Evolutionary conservation across 92 coral and sea anemone species (phyloP).

Genomic region (Virgularia gustaviana): DNA sequence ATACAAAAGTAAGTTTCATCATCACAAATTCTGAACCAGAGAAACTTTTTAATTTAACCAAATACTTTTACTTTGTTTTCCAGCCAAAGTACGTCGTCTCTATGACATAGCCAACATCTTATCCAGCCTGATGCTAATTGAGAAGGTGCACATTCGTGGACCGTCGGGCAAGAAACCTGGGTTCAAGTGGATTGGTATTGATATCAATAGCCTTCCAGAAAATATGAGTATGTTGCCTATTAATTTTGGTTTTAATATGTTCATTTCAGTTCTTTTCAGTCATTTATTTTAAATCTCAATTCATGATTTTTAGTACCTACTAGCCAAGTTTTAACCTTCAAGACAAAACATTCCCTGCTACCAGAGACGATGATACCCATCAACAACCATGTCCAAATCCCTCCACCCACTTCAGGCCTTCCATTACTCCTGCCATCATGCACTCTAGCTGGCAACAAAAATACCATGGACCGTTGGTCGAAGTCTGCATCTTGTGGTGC

Average conservation of each 20-base stretch:
- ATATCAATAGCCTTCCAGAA: slow-evolving; percentile 71
- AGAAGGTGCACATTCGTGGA: slow-evolving; percentile 92
- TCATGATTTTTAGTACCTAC: background rate
- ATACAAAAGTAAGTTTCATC: slow-evolving; percentile 70
- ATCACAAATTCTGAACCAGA: too few species aligned
- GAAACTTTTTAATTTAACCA: too few species aligned
- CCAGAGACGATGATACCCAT: background rate
- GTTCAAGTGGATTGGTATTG: slow-evolving; percentile 93
- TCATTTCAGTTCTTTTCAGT: background rate
- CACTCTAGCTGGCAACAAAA: background rate
- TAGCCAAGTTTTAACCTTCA: slow-evolving; percentile 3
- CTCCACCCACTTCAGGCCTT: too few species aligned
- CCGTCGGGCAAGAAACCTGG: slow-evolving; percentile 94
- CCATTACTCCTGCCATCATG: background rate
- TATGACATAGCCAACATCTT: slow-evolving; percentile 97
- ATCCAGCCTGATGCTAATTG: slow-evolving; percentile 87
- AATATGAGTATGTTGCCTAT: slow-evolving; percentile 1
- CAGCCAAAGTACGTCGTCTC: slow-evolving; percentile 93
- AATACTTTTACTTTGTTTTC: background rate
- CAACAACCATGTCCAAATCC: too few species aligned
- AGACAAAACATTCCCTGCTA: slow-evolving; percentile 29
- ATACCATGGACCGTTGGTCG: background rate
- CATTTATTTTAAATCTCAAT: background rate
- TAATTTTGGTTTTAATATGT: background rate
- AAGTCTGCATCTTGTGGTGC: slow-evolving; percentile 10